Evolutionary conservation across 2,113 vertebrate species (phyloP).

Genomic region (Brachionichthys hirsutus): DNA sequence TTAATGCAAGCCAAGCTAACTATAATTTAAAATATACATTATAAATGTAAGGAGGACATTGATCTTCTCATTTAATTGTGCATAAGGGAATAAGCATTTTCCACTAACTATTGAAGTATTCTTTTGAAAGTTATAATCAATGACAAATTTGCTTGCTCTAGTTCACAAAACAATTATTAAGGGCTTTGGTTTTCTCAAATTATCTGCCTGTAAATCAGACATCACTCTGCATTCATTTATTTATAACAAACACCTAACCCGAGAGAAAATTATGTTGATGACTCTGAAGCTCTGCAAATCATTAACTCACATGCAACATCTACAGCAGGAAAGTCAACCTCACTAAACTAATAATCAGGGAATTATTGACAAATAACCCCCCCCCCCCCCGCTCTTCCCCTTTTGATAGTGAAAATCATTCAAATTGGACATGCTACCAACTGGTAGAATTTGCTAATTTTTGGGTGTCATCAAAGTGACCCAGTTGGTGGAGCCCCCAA

Average conservation of each 20-base stretch:
- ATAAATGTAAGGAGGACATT: not conserved
- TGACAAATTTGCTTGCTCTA: too few species aligned
- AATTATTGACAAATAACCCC: conserved; percentile 18
- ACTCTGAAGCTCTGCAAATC: conserved; percentile 11
- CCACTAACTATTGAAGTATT: too few species aligned
- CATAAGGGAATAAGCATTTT: too few species aligned
- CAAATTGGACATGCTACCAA: conserved; percentile 52
- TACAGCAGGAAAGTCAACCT: conserved; percentile 19
- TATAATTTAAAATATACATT: not conserved
- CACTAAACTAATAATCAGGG: conserved; percentile 31
- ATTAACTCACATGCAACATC: conserved; percentile 7
- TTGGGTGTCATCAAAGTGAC: conserved; percentile 66
- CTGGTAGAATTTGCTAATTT: conserved; percentile 52
- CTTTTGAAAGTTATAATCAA: too few species aligned
- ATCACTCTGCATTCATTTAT: conserved; percentile 24
- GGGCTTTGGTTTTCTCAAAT: too few species aligned
- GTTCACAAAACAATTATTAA: too few species aligned
- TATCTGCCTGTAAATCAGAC: too few species aligned
- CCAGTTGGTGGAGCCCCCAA: conserved; percentile 73
- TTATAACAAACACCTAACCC: conserved; percentile 17
- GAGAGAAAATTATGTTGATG: conserved; percentile 10
- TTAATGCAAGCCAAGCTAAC: not conserved
- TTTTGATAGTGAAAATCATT: conserved; percentile 58
- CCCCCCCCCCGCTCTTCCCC: conserved; percentile 8
- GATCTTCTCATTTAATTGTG: not conserved